phyloP scores from a whole-genome alignment of 2,888 invertebrate species.

The Tenthredo mesomela region DNA sequence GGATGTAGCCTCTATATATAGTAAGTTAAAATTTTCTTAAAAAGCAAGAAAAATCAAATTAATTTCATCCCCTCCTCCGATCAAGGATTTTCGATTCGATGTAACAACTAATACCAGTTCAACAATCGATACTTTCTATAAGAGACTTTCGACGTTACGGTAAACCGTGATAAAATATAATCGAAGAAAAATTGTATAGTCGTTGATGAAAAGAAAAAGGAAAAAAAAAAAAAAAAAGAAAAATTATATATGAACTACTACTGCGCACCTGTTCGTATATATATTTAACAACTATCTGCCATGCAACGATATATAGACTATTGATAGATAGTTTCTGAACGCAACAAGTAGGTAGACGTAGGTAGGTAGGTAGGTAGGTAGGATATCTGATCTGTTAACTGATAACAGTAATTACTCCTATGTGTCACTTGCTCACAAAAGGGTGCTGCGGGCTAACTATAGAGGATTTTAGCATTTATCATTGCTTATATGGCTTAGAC shows the following conservation, averaged over 20 bases:
- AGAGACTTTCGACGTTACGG: neutral
- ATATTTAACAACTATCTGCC: conserved; percentile 38
- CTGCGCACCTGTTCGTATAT: conserved; percentile 46
- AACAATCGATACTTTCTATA: conserved; percentile 10
- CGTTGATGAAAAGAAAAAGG: too few species aligned
- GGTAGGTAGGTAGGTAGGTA: conserved; percentile 24
- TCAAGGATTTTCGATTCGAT: neutral
- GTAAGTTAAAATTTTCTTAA: neutral
- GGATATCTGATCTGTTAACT: conserved; percentile 62
- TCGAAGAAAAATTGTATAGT: neutral
- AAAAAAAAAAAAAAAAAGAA: neutral
- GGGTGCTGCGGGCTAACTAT: conserved; percentile 58
- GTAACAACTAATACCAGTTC: neutral
- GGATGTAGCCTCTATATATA: neutral
- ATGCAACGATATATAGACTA: conserved; percentile 24
- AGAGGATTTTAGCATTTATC: conserved; percentile 42
- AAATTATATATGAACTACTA: neutral
- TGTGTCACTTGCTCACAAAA: conserved; percentile 70
- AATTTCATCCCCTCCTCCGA: neutral
- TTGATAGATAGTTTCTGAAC: conserved; percentile 43
- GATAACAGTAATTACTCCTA: conserved; percentile 73
- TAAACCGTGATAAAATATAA: neutral
- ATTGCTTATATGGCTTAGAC: conserved; percentile 13
- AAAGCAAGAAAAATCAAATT: neutral
- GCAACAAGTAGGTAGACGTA: conserved; percentile 49